phyloP scores from a whole-genome alignment of 2,888 invertebrate genomes.

The Macaria notata region DNA sequence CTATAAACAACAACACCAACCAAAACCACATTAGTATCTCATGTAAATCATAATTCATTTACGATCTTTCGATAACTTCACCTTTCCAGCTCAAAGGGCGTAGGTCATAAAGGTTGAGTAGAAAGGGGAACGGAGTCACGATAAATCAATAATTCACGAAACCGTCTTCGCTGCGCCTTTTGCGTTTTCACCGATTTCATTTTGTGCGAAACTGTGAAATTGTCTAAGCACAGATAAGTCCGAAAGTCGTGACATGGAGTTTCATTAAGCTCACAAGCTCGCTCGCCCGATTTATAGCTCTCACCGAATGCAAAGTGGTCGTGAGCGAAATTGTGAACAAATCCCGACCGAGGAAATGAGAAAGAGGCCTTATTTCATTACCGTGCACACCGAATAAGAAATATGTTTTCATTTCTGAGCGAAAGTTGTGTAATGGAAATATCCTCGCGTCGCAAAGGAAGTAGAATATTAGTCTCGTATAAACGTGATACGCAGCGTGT shows the following conservation, averaged over 20 bases:
- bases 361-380: slow-evolving; percentile 56
- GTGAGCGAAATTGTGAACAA: slow-evolving; percentile 61
- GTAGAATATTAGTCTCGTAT: slow-evolving; percentile 28
- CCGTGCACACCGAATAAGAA: slow-evolving; percentile 48
- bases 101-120: slow-evolving; percentile 44
- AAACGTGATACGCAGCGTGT: slow-evolving; percentile 24
- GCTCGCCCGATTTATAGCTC: slow-evolving; percentile 55
- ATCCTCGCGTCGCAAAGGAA: slow-evolving; percentile 23
- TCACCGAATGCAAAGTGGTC: slow-evolving; percentile 55
- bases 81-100: slow-evolving; percentile 43
- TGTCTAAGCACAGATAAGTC: slow-evolving; percentile 51
- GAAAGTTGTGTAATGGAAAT: slow-evolving; percentile 32
- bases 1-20: slow-evolving; percentile 39
- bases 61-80: slow-evolving; percentile 36
- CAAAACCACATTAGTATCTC: slow-evolving; percentile 16
- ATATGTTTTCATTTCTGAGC: slow-evolving; percentile 47
- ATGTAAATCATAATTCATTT: slow-evolving; percentile 36
- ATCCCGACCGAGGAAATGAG: slow-evolving; percentile 54
- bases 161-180: slow-evolving; percentile 27
- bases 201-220: slow-evolving; percentile 40
- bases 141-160: slow-evolving; percentile 48
- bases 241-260: slow-evolving; percentile 59
- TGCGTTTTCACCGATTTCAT: slow-evolving; percentile 33
- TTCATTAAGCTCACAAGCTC: slow-evolving; percentile 62
- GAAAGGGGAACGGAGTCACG: slow-evolving; percentile 41